Conservation (phyloP, 2,797 vertebrate genomes). For the Cercopithecus diana region DNA sequence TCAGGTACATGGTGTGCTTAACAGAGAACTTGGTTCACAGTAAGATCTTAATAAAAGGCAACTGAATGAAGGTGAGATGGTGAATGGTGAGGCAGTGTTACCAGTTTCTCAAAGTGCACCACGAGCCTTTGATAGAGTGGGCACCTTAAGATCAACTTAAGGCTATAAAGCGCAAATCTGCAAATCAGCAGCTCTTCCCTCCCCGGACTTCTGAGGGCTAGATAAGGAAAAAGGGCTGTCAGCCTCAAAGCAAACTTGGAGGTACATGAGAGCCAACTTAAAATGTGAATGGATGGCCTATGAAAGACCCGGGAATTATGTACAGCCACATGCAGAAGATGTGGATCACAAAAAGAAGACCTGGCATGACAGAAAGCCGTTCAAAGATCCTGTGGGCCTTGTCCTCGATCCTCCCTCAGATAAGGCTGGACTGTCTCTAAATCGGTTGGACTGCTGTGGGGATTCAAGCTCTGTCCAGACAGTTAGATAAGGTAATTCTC, state of each 20-base stretch:
- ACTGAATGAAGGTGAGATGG: accelerated
- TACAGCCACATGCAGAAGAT: not conserved
- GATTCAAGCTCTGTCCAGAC: not conserved
- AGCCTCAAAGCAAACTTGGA: no score
- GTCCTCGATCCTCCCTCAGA: no score
- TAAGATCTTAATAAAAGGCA: no score
- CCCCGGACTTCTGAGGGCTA: not conserved
- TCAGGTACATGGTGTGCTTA: not conserved
- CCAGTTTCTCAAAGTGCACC: not conserved
- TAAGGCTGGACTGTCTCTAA: not conserved
- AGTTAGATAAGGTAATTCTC: not conserved
- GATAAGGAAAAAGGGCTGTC: not conserved
- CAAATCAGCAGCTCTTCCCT: not conserved
- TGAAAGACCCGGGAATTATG: accelerated
- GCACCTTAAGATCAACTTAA: not conserved
- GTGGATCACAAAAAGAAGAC: accelerated
- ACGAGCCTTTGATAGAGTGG: not conserved
- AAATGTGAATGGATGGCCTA: accelerated
- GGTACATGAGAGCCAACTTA: accelerated
- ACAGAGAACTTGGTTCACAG: not conserved
- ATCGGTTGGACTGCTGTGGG: not conserved
- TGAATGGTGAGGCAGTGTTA: no score
- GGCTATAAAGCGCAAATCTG: not conserved
- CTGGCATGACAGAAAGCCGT: not conserved
- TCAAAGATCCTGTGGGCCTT: not conserved